Conservation (phyloP, 92 coral and sea anemone species). For the Galaxea fascicularis region DNA sequence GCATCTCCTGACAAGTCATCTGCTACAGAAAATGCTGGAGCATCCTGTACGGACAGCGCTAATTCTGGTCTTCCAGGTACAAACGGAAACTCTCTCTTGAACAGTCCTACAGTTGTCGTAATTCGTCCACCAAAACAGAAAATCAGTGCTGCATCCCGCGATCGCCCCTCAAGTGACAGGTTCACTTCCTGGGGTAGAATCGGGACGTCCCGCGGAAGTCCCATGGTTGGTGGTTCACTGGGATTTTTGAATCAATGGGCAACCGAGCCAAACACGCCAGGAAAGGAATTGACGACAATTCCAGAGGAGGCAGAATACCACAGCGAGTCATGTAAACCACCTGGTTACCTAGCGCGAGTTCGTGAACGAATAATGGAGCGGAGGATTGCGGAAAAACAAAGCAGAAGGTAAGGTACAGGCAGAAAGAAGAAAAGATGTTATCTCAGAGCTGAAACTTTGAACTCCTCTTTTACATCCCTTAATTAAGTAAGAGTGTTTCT, state of each 20-base stretch:
- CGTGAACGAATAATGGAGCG: conserved; percentile 22
- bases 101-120: background rate
- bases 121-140: background rate
- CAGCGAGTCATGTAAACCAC: background rate
- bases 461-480: too few species aligned
- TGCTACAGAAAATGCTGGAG: background rate
- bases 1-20: background rate
- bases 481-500: too few species aligned
- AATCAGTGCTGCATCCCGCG: background rate
- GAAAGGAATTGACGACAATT: background rate
- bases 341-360: conserved; percentile 10
- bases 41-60: background rate
- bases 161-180: background rate
- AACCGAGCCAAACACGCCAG: background rate
- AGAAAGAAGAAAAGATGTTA: too few species aligned
- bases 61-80: background rate
- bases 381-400: background rate
- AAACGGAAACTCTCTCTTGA: background rate
- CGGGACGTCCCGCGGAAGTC: conserved; percentile 19
- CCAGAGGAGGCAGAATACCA: background rate
- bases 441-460: too few species aligned
- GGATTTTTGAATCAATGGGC: background rate
- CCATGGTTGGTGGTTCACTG: background rate
- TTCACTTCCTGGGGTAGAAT: background rate
- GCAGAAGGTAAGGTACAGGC: conserved; percentile 24